Base-by-base conservation (phyloP, 2,888 invertebrate genomes). In the Phortica okadai region DNA sequence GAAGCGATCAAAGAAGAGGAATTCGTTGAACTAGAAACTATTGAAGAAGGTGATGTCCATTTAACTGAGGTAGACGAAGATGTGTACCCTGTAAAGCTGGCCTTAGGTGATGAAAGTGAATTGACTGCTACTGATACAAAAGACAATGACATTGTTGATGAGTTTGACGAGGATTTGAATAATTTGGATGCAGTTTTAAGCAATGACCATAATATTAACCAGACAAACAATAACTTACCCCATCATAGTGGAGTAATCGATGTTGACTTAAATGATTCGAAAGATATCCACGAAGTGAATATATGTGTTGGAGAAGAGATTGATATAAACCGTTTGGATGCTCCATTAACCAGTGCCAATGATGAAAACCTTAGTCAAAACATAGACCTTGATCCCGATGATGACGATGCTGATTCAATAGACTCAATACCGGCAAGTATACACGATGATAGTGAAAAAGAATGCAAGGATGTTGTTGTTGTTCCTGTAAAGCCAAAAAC, bases 161-260 rank as follows among this genome's bases (percentile, higher is more conserved):
- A 64, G 8, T 8, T 10, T 10, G 42, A 7, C 25, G 56, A 41
- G 41, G 64, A 41, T 14, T 41, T 64, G 14, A 64, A 64, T 41
- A 25, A 72, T 14, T 50, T 69, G n/a, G 70, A 72, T 56, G 70
- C n/a, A 3, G 54, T 25, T 14, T 72, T 62, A 62, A 62, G 10
- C 62, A 62, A 62, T 16, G 56, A 56, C 7, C 16, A 33, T 33
- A 5, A 33, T 5, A 33, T 33, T 33, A 33, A 33, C 33, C 33
- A 33, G 33, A 33, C 4, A 33, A 33, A 33, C 1, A 33, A 33
- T 33, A 33, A 33, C 33, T 1, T 33, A 33, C 3, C 1, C 33
- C 33, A 33, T 33, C 3, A 33, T 33, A 33, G 33, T 33, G 33
- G 4, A 5, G 62, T 16, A 59, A 54, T 6, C 2, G 50, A 45